These are phyloP conservation scores for Epsilonema sp. DNA, from an alignment of 2,888 invertebrate genomes.

Conservation along the genomic window DNA sequence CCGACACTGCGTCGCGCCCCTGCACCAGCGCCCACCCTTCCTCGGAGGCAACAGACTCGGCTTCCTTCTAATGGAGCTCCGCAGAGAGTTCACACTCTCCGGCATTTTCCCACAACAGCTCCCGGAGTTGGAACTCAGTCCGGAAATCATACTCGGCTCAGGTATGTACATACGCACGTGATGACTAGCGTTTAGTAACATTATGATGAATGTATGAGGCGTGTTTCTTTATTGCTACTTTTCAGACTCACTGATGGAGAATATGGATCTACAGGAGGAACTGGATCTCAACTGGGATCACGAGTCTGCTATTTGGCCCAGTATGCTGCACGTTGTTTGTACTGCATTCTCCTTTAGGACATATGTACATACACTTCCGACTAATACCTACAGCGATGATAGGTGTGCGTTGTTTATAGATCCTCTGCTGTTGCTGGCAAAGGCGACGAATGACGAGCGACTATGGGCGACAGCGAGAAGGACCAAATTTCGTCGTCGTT, in stretches of 20 bases:
- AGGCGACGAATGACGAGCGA: constrained; percentile 11
- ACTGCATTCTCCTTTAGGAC: background rate
- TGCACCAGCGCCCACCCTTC: constrained; percentile 24
- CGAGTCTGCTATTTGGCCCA: constrained; percentile 18
- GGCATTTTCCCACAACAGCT: constrained; percentile 19
- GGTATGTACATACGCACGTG: too few relatives aligned
- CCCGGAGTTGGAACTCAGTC: constrained; percentile 16
- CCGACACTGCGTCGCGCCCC: constrained; percentile 18
- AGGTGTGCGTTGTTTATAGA: too few relatives aligned
- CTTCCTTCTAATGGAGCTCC: constrained; percentile 23
- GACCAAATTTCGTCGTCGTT: too few relatives aligned
- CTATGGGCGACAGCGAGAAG: constrained; percentile 8
- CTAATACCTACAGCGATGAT: too few relatives aligned
- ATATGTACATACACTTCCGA: too few relatives aligned
- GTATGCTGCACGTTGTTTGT: constrained; percentile 10
- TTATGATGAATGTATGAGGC: background rate
- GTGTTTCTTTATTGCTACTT: background rate
- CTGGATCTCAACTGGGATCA: constrained; percentile 18
- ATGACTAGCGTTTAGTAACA: too few relatives aligned
- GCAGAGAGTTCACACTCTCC: constrained; percentile 21
- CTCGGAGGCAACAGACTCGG: constrained; percentile 26
- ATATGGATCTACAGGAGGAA: constrained; percentile 16
- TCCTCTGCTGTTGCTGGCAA: constrained; percentile 17
- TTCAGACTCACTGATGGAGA: constrained; percentile 23
- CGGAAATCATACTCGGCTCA: background rate